Evolutionary conservation across 2,797 vertebrate species (phyloP).

Genomic region (Delichon dasypus): DNA sequence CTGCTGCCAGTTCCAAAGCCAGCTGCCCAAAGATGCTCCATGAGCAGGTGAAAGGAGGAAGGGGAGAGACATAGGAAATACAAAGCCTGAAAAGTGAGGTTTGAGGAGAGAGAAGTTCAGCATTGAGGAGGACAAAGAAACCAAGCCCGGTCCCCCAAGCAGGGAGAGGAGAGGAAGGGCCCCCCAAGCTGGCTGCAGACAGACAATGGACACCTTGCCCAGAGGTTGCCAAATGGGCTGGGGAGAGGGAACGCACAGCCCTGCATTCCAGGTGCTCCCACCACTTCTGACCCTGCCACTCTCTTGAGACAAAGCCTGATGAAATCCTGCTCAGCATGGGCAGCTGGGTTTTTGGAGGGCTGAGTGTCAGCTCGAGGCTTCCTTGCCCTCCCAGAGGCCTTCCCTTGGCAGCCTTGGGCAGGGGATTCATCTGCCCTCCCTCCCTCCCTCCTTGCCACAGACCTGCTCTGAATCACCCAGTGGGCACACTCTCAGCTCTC

Average conservation of each 20-base stretch:
- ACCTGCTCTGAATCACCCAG: not conserved
- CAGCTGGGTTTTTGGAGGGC: not conserved
- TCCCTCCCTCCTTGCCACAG: not conserved
- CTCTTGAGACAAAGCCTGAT: not conserved
- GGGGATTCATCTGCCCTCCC: not conserved
- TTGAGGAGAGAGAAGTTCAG: not conserved
- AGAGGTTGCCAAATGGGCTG: accelerated
- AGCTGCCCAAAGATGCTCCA: not conserved
- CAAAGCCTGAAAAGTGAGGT: not conserved
- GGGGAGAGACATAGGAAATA: not conserved
- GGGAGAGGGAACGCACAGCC: not conserved
- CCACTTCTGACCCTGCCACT: too few relatives aligned
- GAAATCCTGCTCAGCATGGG: accelerated
- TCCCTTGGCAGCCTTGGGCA: not conserved
- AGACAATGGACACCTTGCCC: not conserved
- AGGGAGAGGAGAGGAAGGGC: not conserved
- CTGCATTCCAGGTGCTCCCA: accelerated
- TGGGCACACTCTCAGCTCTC: not conserved
- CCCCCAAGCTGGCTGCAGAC: not conserved
- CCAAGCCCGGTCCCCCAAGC: not conserved
- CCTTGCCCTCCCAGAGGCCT: not conserved
- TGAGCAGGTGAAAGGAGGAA: not conserved
- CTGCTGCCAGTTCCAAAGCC: not conserved
- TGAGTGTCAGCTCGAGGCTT: accelerated
- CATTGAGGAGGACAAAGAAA: not conserved